Evolutionary conservation across 2,797 vertebrate species (phyloP).

Genomic region (Iguana delicatissima): DNA sequence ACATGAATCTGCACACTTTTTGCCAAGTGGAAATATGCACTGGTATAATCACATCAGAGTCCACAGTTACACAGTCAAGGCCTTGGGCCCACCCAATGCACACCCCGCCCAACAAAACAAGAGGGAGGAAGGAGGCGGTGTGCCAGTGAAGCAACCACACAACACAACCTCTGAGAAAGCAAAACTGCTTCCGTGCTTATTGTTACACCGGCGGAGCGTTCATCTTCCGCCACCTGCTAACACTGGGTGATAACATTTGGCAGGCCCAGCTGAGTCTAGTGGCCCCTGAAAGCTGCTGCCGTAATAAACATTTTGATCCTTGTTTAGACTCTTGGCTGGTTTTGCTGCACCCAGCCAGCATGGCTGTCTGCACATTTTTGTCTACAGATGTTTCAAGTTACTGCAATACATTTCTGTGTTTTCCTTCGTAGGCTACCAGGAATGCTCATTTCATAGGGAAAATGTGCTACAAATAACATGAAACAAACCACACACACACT

Average conservation of each 20-base stretch:
- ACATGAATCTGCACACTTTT: no score
- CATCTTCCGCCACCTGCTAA: neutral
- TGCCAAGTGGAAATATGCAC: no score
- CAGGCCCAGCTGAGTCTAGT: no score
- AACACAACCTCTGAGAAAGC: no score
- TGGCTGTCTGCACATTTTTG: neutral
- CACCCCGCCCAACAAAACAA: no score
- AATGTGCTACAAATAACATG: neutral
- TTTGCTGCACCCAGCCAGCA: neutral
- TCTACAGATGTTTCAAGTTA: neutral
- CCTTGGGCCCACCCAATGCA: no score
- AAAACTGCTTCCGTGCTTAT: no score
- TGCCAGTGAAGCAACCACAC: no score
- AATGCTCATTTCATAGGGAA: neutral
- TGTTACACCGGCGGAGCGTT: no score
- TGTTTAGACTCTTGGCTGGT: neutral
- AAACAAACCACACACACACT: neutral
- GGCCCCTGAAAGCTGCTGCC: neutral
- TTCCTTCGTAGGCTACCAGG: neutral
- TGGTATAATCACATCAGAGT: no score
- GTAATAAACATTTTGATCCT: neutral
- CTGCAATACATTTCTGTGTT: neutral
- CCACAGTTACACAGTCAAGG: no score
- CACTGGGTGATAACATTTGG: neutral
- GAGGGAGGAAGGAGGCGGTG: no score